Base-by-base conservation (phyloP, 2,113 vertebrate species). In the Pollachius pollachius region DNA sequence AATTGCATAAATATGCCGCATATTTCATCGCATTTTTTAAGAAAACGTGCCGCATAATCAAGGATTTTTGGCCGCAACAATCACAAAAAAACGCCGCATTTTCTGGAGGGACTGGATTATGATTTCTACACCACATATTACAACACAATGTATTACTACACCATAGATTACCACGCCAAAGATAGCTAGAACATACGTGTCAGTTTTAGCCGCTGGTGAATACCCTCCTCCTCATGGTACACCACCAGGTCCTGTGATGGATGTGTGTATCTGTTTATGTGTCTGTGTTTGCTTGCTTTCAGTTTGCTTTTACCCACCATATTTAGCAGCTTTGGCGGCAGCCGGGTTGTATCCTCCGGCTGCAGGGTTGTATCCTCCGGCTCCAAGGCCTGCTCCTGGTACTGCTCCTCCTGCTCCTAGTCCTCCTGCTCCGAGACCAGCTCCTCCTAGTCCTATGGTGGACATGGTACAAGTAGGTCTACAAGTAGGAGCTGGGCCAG, bases 121-220 rank as follows among this genome's bases (percentile, higher is more conserved):
- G 41, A 48, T 48, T 48, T 13, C 23, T 23, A 23, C 23, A 23
- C 23, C 41, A 48, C 11, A 48, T 8, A 48, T 34, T 34, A 34
- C 30, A 5, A 34, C 30, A 34, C 30, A 34, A 34, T 34, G 6
- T 34, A 34, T 34, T 34, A 34, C 30, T 34, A 34, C 41, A 48
- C 6, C 41, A 48, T 11, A 57, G 9, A 57, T 13, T 71, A 71
- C 61, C 61, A 64, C 11, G 12, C 0, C 41, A 3, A 12, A 48
- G 41, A 48, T 3, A 9, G 8, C 41, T 9, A 48, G 8, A 48
- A 7, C 41, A 48, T 86, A 88, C 78, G 88, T 90, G 52, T 84
- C 84, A 69, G 82, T 85, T 84, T 87, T 86, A 3, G 78, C 74
- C 59, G 81, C 79, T 65, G 77, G 69, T 65, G 54, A 79, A 69